A percentile compares a stretch with the other conserved stretches of the same genome.
Conservation (phyloP, 2,888 invertebrate genomes). For the Hyles lineata region DNA sequence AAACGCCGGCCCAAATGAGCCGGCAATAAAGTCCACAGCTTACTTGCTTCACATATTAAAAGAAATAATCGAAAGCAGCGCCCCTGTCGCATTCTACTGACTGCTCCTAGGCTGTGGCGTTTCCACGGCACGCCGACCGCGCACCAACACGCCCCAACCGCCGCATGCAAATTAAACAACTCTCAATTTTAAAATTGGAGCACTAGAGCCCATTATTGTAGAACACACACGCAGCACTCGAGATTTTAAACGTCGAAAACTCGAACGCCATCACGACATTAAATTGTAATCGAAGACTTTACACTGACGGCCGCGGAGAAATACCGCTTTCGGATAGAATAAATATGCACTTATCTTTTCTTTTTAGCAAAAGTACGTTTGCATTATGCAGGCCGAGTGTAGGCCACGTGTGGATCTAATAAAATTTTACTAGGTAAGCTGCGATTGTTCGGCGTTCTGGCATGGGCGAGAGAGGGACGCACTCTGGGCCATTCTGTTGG, state of each 20-base stretch:
- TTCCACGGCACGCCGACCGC: slow-evolving; percentile 53
- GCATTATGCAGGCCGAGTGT: slow-evolving; percentile 78
- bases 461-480: slow-evolving; percentile 61
- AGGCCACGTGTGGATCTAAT: slow-evolving; percentile 80
- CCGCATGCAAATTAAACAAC: slow-evolving; percentile 33
- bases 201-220: slow-evolving; percentile 47
- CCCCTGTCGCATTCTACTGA: slow-evolving; percentile 61
- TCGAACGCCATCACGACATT: slow-evolving; percentile 74
- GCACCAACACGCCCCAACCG: slow-evolving; percentile 42
- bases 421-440: slow-evolving; percentile 79
- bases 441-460: slow-evolving; percentile 70
- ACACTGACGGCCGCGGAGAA: slow-evolving; percentile 78
- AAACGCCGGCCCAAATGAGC: slow-evolving; percentile 53
- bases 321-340: slow-evolving; percentile 80
- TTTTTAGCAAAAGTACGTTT: slow-evolving; percentile 82
- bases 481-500: slow-evolving; percentile 63
- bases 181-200: slow-evolving; percentile 37
- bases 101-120: slow-evolving; percentile 68
- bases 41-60: slow-evolving; percentile 55
- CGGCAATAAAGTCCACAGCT: slow-evolving; percentile 60
- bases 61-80: slow-evolving; percentile 59
- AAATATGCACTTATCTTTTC: slow-evolving; percentile 84
- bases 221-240: slow-evolving; percentile 43
- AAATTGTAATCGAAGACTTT: slow-evolving; percentile 85
- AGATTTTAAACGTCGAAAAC: slow-evolving; percentile 71